phyloP scores from a whole-genome alignment of 2,113 vertebrate genomes.

The Carettochelys insculpta region DNA sequence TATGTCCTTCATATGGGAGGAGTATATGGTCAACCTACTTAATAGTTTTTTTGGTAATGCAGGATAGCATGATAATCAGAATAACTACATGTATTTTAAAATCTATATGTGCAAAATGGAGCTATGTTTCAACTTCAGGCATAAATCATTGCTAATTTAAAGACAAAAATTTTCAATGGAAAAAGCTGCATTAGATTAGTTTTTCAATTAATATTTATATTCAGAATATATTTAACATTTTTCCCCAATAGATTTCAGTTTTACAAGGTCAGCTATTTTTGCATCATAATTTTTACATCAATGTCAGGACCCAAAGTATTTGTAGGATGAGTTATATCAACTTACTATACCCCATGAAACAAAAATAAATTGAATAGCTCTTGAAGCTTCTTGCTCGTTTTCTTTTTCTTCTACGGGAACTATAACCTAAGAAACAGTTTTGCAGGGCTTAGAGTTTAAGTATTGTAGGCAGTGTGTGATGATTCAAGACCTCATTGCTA shows the following conservation, averaged over 20 bases:
- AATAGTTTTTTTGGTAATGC: background rate
- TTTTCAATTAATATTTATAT: background rate
- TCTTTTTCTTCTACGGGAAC: background rate
- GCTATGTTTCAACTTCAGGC: background rate
- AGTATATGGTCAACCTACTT: background rate
- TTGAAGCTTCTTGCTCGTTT: background rate
- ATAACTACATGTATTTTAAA: background rate
- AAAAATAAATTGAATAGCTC: background rate
- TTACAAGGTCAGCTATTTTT: background rate
- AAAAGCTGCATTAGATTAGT: background rate
- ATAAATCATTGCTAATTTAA: background rate
- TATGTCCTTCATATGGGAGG: background rate
- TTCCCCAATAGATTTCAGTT: background rate
- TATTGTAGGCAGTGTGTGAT: background rate
- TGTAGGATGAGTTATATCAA: slow-evolving; percentile 18
- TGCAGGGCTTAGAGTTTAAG: background rate
- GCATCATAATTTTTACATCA: background rate
- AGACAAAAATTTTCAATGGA: too few relatives aligned
- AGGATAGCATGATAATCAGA: background rate
- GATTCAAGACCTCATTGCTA: slow-evolving; percentile 4
- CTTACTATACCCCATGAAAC: slow-evolving; percentile 16
- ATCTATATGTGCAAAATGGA: background rate
- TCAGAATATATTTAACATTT: background rate
- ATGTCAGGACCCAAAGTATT: background rate
- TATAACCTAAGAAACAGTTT: background rate